Conservation (phyloP, 2,113 vertebrate genomes). For the Ictalurus furcatus region DNA sequence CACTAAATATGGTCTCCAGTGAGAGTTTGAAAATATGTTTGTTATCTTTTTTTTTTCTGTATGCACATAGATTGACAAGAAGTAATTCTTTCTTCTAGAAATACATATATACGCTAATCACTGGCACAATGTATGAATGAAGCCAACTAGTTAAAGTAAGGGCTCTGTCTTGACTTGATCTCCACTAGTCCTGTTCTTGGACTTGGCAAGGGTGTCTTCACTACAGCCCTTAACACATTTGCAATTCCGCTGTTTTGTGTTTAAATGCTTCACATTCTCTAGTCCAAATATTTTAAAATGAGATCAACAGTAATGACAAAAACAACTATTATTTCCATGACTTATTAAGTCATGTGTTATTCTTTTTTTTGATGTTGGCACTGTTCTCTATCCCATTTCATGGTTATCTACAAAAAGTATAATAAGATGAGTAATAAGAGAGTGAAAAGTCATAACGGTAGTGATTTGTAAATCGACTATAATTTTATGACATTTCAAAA, state of each 20-base stretch:
- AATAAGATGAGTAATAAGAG: background rate
- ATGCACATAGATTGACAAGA: background rate
- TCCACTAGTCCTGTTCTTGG: background rate
- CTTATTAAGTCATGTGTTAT: slow-evolving; percentile 12
- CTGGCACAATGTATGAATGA: background rate
- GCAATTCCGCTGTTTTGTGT: background rate
- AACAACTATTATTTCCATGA: background rate
- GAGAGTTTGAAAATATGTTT: background rate
- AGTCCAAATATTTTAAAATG: background rate
- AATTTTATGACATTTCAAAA: slow-evolving; percentile 18
- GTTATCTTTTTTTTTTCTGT: background rate
- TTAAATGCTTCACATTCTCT: background rate
- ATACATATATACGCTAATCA: background rate
- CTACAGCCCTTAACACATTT: background rate
- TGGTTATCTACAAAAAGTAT: background rate
- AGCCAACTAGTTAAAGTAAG: background rate
- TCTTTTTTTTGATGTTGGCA: background rate
- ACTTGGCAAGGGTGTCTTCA: background rate
- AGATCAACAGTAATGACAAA: background rate
- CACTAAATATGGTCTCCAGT: background rate
- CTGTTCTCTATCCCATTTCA: background rate
- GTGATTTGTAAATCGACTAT: slow-evolving; percentile 9
- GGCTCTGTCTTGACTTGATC: background rate
- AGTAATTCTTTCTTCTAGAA: background rate
- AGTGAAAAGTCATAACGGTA: background rate